These are phyloP conservation scores for Thamnaconus septentrionalis DNA, from an alignment of 2,113 vertebrate genomes.

Conservation along the genomic window DNA sequence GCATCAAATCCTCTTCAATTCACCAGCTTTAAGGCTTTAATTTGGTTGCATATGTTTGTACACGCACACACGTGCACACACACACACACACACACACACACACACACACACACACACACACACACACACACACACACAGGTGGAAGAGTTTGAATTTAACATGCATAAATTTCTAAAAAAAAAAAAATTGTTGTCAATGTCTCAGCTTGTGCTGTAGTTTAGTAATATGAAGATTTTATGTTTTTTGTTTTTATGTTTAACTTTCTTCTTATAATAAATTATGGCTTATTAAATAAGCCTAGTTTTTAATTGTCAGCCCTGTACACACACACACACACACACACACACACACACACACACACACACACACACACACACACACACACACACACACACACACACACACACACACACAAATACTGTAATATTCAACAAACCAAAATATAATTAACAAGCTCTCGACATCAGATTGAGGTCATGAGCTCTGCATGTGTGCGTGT, in stretches of 20 bases:
- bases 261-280: too few relatives aligned
- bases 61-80: constrained; percentile 57
- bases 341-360: neutral
- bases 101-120: constrained; percentile 14
- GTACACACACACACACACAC: too few relatives aligned
- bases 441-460: neutral
- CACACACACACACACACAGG: neutral
- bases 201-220: too few relatives aligned
- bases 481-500: constrained; percentile 26
- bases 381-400: too few relatives aligned
- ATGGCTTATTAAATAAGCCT: too few relatives aligned
- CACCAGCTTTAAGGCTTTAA: constrained; percentile 78
- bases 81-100: constrained; percentile 47
- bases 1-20: constrained; percentile 79
- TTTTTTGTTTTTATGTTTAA: neutral
- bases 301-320: too few relatives aligned
- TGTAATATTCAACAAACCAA: neutral
- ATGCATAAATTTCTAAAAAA: too few relatives aligned
- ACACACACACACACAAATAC: neutral
- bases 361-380: neutral
- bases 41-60: constrained; percentile 77
- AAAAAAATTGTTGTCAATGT: neutral
- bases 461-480: constrained; percentile 52
- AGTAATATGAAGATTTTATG: neutral
- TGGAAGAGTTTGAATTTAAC: too few relatives aligned